Evolutionary conservation across 1,140 invertebrate genomes (phyloP), one percentile per base, ranked within the genome.

Genomic region (Arctopsyche grandis): DNA sequence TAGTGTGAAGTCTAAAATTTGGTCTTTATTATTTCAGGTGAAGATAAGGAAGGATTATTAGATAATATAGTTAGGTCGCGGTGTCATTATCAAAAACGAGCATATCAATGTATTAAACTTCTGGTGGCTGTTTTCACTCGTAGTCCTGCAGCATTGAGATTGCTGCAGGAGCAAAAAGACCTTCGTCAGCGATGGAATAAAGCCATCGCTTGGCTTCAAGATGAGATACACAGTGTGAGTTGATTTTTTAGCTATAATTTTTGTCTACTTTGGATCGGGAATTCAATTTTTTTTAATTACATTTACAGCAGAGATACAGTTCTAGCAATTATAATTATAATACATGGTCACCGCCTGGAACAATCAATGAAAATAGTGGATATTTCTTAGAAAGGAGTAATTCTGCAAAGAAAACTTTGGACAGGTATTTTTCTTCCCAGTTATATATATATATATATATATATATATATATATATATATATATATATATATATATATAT

Each of bases 81-180:
- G 85, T 95, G 93, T 82, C 96, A 98, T 88, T 98, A 98, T 86
- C 97, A 99, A 86, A 99, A 99, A 88, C 89, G 97, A 81, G 96
- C 97, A 44, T 99, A 99, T 88, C 96, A 98, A 85, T 98, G 97
- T 86, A 97, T 99, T 44, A 99, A 99, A 88, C 96, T 96, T 85
- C 91, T 99, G 88, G 97, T 98, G 22, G 91, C 93, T 76, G 89
- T 99, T 26, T 98, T 99, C 88, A 93, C 92, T 81, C 95, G 95
- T 83, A 97, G 95, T 86, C 91, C 91, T 29, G 85, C 90, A 38
- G 94, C 94, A 0, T 90, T 94, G 84, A 89, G 91, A 77, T 92
- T 97, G 86, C 88, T 98, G 58, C 91, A 94, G 84, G 91, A 90
- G 14, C 94, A 93, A 86, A 87, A 90, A 0, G 94, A 96, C 81